Evolutionary conservation across 2,797 vertebrate genomes (phyloP).

Genomic region (Squalus acanthias): DNA sequence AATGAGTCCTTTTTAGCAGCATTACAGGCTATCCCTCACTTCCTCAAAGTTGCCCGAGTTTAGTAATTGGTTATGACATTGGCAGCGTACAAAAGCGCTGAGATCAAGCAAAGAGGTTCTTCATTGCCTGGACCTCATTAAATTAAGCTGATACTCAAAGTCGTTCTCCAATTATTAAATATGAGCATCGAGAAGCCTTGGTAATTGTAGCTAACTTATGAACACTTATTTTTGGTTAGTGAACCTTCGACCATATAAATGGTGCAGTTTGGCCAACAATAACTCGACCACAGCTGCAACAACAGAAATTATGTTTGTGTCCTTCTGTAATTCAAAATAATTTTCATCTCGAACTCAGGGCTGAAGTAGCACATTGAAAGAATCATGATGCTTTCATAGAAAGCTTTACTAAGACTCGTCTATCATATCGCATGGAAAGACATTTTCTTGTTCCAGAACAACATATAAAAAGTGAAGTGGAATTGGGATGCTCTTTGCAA

Average conservation of each 20-base stretch:
- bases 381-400: background rate
- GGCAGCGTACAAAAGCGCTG: background rate
- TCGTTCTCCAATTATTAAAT: background rate
- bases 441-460: background rate
- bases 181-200: background rate
- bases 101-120: background rate
- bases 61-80: background rate
- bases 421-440: background rate
- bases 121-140: background rate
- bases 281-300: background rate
- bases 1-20: background rate
- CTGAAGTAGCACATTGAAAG: background rate
- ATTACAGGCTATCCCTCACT: background rate
- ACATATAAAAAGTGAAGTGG: background rate
- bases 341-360: background rate
- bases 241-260: background rate
- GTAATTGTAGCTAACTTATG: background rate
- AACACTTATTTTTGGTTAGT: background rate
- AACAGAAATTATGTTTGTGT: background rate
- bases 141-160: background rate
- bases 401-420: background rate
- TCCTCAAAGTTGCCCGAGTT: background rate
- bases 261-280: no score
- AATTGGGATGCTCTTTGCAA: background rate
- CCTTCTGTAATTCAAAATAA: background rate